A percentile compares a stretch with the other conserved stretches of the same genome.
phyloP scores from a whole-genome alignment of 2,888 invertebrate genomes.

The Trichogramma evanescens region DNA sequence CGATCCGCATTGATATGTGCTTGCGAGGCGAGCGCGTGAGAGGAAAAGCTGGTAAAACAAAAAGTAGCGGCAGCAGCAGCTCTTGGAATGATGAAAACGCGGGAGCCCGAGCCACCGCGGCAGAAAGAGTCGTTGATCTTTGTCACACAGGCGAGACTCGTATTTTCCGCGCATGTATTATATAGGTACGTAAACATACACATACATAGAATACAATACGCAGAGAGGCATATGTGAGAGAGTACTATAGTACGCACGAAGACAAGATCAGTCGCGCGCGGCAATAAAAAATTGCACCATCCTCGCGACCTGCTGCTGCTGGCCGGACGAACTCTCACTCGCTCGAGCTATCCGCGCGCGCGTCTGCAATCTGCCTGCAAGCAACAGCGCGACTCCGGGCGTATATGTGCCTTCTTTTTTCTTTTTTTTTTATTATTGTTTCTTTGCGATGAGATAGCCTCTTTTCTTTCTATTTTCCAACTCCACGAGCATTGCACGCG shows the following conservation, averaged over 20 bases:
- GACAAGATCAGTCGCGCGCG: not conserved
- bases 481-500: not conserved
- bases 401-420: not conserved
- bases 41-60: not conserved
- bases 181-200: slow-evolving; percentile 12
- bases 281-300: slow-evolving; percentile 16
- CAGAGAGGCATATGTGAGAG: no score
- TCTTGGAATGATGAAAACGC: not conserved
- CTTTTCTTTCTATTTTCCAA: not conserved
- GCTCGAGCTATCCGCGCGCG: not conserved
- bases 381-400: not conserved
- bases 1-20: not conserved
- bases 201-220: not conserved
- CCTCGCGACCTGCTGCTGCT: not conserved
- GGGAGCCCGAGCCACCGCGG: not conserved
- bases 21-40: not conserved
- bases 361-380: no score
- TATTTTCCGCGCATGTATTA: slow-evolving; percentile 4
- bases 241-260: no score
- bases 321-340: not conserved
- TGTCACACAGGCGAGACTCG: slow-evolving; percentile 16
- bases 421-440: not conserved
- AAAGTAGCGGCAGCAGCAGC: not conserved
- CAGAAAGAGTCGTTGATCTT: slow-evolving; percentile 14
- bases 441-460: no score